Conservation (phyloP, 1,140 invertebrate genomes). For the Diachasmimorpha longicaudata region DNA sequence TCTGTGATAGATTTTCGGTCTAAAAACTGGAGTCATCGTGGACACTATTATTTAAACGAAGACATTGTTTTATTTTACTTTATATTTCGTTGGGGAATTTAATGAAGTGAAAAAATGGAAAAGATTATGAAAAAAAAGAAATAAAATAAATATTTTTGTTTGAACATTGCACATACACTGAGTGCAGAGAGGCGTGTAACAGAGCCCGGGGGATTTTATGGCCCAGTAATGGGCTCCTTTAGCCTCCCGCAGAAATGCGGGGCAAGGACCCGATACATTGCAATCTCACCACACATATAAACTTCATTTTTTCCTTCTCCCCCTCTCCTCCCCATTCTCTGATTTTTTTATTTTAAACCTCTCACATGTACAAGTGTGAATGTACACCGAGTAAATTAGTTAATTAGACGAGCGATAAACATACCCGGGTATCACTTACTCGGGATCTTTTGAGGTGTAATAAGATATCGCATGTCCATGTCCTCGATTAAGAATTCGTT, state of each 20-base stretch:
- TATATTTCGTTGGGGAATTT: no score
- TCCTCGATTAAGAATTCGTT: neutral
- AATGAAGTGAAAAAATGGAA: neutral
- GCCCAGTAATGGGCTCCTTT: constrained; percentile 56
- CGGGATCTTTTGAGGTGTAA: neutral
- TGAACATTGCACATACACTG: constrained; percentile 41
- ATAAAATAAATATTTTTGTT: constrained; percentile 8
- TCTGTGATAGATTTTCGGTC: no score
- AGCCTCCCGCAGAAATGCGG: constrained; percentile 43
- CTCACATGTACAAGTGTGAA: neutral
- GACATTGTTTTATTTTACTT: no score
- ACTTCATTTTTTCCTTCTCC: neutral
- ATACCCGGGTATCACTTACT: neutral
- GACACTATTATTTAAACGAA: no score
- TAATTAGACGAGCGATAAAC: constrained; percentile 15
- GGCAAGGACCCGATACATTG: constrained; percentile 27
- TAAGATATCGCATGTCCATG: neutral
- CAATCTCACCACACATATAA: neutral
- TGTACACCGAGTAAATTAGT: constrained; percentile 15
- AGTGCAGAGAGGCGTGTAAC: constrained; percentile 33
- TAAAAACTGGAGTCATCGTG: no score
- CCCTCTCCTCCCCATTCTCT: neutral
- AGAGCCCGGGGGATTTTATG: constrained; percentile 52
- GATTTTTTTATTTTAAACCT: neutral
- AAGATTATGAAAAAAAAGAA: neutral